A percentile compares a stretch with the other conserved stretches of the same genome.
Conservation (phyloP, 1,140 invertebrate genomes). For the Contarinia nasturtii region DNA sequence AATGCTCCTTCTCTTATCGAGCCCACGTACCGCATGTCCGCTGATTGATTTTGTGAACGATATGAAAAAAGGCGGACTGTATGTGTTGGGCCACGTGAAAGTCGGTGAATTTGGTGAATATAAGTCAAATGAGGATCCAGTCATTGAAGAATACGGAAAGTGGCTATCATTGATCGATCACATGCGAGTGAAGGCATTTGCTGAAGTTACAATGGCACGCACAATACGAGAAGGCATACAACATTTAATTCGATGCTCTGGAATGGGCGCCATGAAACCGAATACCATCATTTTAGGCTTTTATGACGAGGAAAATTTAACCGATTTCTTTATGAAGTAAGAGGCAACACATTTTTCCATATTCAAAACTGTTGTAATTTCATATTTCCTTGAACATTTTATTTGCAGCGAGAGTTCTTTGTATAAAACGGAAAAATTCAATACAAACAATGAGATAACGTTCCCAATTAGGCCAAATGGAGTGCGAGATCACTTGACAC, state of each 20-base stretch:
- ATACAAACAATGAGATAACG: conserved; percentile 20
- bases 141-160: conserved; percentile 54
- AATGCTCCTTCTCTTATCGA: conserved; percentile 80
- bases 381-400: conserved; percentile 1
- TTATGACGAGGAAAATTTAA: conserved; percentile 51
- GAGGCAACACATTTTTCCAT: conserved; percentile 4
- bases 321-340: conserved; percentile 51
- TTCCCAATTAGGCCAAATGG: conserved; percentile 25
- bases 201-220: conserved; percentile 78
- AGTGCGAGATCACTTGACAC: conserved; percentile 16
- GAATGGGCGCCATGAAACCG: conserved; percentile 97
- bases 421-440: conserved; percentile 24
- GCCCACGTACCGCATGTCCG: conserved; percentile 73
- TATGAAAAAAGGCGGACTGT: conserved; percentile 93
- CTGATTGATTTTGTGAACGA: conserved; percentile 97
- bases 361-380: too few relatives aligned
- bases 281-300: conserved; percentile 90
- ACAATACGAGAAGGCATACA: conserved; percentile 76
- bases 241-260: conserved; percentile 79
- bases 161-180: conserved; percentile 81
- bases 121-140: conserved; percentile 40
- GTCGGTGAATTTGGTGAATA: conserved; percentile 34
- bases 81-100: conserved; percentile 85
- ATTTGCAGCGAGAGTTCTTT: conserved; percentile 21
- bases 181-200: conserved; percentile 88